These are phyloP conservation scores for Plutella xylostella DNA, from an alignment of 2,888 invertebrate species.

Conservation along the genomic window DNA sequence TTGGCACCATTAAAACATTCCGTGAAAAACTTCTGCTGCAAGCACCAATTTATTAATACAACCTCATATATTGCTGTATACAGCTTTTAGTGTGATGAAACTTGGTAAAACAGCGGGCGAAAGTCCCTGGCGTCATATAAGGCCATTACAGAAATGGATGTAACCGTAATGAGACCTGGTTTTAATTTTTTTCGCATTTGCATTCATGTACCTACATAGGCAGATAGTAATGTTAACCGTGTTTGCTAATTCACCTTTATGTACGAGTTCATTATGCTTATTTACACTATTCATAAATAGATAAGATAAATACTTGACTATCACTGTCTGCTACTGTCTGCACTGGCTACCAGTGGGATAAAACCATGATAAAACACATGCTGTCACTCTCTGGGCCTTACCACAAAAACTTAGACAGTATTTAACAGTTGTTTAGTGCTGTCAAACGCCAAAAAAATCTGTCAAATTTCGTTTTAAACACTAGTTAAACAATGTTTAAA, in stretches of 20 bases:
- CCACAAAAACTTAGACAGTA: no score
- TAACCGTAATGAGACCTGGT: constrained; percentile 56
- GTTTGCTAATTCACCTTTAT: background rate
- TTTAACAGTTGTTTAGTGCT: no score
- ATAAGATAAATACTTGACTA: background rate
- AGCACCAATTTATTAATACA: constrained; percentile 62
- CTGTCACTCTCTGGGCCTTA: no score
- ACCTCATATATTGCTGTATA: constrained; percentile 57
- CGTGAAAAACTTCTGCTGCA: no score
- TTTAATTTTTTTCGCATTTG: constrained; percentile 60
- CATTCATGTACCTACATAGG: background rate
- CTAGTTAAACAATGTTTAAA: no score
- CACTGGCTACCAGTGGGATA: background rate
- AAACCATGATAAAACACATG: no score
- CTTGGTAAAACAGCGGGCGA: constrained; percentile 35
- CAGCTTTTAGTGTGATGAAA: constrained; percentile 67
- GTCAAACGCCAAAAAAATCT: no score
- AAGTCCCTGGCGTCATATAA: constrained; percentile 59
- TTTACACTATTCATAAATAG: background rate
- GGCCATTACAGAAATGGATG: constrained; percentile 66
- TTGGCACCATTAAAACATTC: no score
- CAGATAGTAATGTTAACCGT: background rate
- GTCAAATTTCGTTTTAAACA: no score
- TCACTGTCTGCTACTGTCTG: background rate
- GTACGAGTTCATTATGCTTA: background rate